Percentiles rank a stretch among this genome's conserved stretches.
Evolutionary conservation across 2,888 invertebrate species (phyloP).

Genomic region (Homarus gammarus): DNA sequence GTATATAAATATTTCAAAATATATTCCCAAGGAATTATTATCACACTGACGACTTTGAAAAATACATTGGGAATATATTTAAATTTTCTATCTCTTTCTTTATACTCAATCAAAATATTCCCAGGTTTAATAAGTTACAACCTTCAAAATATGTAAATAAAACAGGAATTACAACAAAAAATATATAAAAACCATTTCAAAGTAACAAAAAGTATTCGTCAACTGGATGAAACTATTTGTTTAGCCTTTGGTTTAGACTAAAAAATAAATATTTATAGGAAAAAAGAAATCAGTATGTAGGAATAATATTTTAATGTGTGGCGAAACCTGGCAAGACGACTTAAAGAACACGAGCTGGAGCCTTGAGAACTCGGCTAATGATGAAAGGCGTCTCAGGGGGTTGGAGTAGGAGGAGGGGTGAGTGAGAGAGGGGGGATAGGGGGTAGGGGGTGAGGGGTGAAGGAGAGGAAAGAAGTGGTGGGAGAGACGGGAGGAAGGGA

Average conservation of each 20-base stretch:
- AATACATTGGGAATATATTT: too few relatives aligned
- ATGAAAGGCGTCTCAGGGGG: slow-evolving; percentile 41
- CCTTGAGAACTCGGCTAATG: slow-evolving; percentile 43
- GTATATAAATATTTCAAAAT: neutral
- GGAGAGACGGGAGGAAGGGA: neutral
- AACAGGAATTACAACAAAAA: too few relatives aligned
- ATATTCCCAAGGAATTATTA: too few relatives aligned
- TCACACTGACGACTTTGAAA: too few relatives aligned
- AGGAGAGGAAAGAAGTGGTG: neutral
- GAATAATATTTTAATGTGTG: slow-evolving; percentile 24
- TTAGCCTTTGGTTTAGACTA: too few relatives aligned
- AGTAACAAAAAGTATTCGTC: neutral
- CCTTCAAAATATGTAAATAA: too few relatives aligned
- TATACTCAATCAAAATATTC: too few relatives aligned
- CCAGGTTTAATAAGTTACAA: too few relatives aligned
- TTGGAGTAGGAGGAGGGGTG: neutral
- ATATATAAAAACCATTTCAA: too few relatives aligned
- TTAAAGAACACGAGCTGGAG: slow-evolving; percentile 46
- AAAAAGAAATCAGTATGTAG: neutral
- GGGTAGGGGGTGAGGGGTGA: neutral
- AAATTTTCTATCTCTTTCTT: too few relatives aligned
- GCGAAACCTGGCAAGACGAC: slow-evolving; percentile 42
- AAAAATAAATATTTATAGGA: neutral
- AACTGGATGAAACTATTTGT: too few relatives aligned
- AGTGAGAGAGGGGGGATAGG: neutral